phyloP scores from a whole-genome alignment of 2,797 vertebrate genomes.

The Sorex maritimensis region DNA sequence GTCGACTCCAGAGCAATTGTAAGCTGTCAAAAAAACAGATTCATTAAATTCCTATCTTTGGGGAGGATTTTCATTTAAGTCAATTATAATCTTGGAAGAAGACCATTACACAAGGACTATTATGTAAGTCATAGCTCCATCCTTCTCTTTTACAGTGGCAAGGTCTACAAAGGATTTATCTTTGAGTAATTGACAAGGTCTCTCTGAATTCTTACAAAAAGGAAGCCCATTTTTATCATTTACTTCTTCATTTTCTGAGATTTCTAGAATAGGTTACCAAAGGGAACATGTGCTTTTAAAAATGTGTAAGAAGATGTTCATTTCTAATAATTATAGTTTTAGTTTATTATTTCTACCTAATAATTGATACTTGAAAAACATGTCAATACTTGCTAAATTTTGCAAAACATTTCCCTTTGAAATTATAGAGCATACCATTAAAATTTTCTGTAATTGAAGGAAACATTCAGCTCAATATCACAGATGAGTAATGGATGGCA shows the following conservation, averaged over 20 bases:
- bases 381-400: conserved; percentile 47
- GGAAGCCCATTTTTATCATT: background rate
- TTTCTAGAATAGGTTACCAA: conserved; percentile 44
- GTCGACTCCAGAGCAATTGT: background rate
- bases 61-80: background rate
- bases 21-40: background rate
- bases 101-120: no score
- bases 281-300: background rate
- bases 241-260: background rate
- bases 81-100: background rate
- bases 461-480: conserved; percentile 28
- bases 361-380: conserved; percentile 2
- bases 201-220: background rate
- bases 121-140: no score
- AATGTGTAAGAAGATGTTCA: background rate
- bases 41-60: background rate
- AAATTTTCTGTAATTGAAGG: background rate
- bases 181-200: background rate
- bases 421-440: background rate
- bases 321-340: conserved; percentile 8
- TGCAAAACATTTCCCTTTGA: conserved; percentile 23
- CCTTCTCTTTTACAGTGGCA: background rate
- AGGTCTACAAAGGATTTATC: background rate
- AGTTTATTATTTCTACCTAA: conserved; percentile 25
- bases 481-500: background rate